Percentiles rank a stretch among this genome's conserved stretches.
These are phyloP conservation scores for Himantopus leucocephalus DNA, from an alignment of 2,113 vertebrate species.

Conservation along the genomic window DNA sequence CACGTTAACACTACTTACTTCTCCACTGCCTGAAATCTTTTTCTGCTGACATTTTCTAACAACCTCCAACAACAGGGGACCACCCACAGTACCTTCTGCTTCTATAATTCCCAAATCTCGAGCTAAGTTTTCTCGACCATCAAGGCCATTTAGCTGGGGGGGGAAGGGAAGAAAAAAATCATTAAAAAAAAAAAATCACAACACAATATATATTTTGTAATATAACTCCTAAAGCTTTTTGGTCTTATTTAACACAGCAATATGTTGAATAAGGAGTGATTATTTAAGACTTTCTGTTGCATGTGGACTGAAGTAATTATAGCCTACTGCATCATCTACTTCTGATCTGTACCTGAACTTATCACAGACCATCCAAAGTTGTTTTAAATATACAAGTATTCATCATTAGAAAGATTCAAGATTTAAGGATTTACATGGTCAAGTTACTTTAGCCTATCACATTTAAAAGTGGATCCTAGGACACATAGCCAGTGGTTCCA, in stretches of 20 bases:
- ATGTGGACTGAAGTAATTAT: not conserved
- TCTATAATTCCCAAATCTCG: slow-evolving; percentile 84
- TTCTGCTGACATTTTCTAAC: slow-evolving; percentile 79
- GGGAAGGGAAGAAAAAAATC: not conserved
- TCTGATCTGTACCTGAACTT: not conserved
- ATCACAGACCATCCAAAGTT: not conserved
- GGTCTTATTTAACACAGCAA: not conserved
- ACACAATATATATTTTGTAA: not conserved
- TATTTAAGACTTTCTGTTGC: not conserved
- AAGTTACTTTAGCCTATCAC: not conserved
- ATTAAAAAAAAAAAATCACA: not conserved
- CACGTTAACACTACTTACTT: slow-evolving; percentile 70
- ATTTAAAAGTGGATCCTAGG: not conserved
- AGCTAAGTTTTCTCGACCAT: slow-evolving; percentile 83
- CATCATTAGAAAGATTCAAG: not conserved
- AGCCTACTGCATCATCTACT: not conserved
- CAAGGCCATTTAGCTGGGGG: slow-evolving; percentile 80
- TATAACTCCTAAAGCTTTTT: not conserved
- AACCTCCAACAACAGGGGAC: slow-evolving; percentile 86
- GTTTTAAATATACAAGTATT: not conserved
- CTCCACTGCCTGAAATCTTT: slow-evolving; percentile 21
- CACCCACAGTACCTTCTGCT: slow-evolving; percentile 75
- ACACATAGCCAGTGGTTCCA: not conserved
- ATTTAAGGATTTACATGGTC: not conserved
- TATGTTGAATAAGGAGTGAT: not conserved